Conservation (phyloP, 2,888 invertebrate species). For the Tribolium freemani region DNA sequence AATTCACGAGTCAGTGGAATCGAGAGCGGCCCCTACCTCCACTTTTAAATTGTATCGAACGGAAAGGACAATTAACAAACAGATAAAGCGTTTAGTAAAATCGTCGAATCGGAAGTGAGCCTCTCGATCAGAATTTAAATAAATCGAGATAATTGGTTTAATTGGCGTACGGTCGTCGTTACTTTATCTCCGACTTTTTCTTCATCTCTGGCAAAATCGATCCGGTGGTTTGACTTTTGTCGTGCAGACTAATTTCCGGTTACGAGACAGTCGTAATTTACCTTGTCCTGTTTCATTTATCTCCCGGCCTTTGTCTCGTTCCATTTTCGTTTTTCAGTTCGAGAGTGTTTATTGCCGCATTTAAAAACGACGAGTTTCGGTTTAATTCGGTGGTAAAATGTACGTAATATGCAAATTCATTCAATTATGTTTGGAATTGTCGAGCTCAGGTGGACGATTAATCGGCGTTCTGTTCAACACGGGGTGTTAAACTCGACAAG, state of each 20-base stretch:
- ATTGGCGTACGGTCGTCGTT: constrained; percentile 49
- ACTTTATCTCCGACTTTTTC: constrained; percentile 42
- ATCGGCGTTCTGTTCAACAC: constrained; percentile 20
- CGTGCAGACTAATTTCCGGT: constrained; percentile 64
- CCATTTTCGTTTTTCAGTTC: constrained; percentile 34
- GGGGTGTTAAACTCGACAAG: constrained; percentile 23
- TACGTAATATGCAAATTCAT: constrained; percentile 30
- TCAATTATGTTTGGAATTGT: constrained; percentile 26
- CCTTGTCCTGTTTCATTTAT: constrained; percentile 62
- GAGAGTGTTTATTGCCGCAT: constrained; percentile 26
- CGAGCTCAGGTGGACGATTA: constrained; percentile 29
- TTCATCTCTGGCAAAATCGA: constrained; percentile 50
- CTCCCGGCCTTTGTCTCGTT: constrained; percentile 52
- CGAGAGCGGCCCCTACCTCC: constrained; percentile 3
- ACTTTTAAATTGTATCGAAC: constrained; percentile 34
- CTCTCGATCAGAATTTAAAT: constrained; percentile 54
- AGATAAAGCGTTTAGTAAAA: constrained; percentile 50
- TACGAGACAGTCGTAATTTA: constrained; percentile 63
- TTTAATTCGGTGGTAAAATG: constrained; percentile 20
- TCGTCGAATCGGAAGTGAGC: constrained; percentile 49
- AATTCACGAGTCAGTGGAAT: constrained; percentile 14
- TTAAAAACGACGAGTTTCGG: constrained; percentile 12
- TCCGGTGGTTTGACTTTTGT: constrained; percentile 61
- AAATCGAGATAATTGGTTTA: constrained; percentile 54
- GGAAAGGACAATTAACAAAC: constrained; percentile 45